Conservation (phyloP, 2,888 invertebrate species). For the Pammene fasciana region DNA sequence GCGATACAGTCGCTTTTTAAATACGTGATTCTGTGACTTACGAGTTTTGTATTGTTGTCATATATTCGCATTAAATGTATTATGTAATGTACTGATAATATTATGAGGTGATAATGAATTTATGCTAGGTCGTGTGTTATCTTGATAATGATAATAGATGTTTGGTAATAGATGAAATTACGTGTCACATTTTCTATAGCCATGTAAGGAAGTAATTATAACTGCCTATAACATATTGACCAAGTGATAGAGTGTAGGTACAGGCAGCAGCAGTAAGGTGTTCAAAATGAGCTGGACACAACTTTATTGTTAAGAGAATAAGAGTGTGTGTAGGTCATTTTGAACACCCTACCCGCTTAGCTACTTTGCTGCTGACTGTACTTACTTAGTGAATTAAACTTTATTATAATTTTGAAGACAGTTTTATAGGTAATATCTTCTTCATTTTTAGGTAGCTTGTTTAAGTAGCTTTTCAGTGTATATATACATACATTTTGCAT, state of each 20-base stretch:
- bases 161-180: conserved; percentile 16
- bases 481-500: too few species aligned
- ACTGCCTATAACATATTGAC: neutral
- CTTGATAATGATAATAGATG: conserved; percentile 20
- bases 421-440: too few species aligned
- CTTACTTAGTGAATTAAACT: too few species aligned
- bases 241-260: neutral
- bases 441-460: too few species aligned
- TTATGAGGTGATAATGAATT: conserved; percentile 23
- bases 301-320: too few species aligned
- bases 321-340: too few species aligned
- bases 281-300: too few species aligned
- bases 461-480: too few species aligned
- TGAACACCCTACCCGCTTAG: too few species aligned
- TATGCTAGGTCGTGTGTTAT: conserved; percentile 24
- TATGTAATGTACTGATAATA: conserved; percentile 22
- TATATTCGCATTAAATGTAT: conserved; percentile 16
- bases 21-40: neutral
- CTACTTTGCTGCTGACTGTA: too few species aligned
- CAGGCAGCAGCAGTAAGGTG: too few species aligned
- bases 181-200: conserved; percentile 3
- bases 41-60: neutral
- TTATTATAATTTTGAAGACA: too few species aligned
- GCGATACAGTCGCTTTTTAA: conserved; percentile 3
- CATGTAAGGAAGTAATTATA: conserved; percentile 14